Percentiles rank a stretch among this genome's conserved stretches.
These are phyloP conservation scores for Lasiurus cinereus DNA, from an alignment of 2,113 vertebrate genomes.

Conservation along the genomic window DNA sequence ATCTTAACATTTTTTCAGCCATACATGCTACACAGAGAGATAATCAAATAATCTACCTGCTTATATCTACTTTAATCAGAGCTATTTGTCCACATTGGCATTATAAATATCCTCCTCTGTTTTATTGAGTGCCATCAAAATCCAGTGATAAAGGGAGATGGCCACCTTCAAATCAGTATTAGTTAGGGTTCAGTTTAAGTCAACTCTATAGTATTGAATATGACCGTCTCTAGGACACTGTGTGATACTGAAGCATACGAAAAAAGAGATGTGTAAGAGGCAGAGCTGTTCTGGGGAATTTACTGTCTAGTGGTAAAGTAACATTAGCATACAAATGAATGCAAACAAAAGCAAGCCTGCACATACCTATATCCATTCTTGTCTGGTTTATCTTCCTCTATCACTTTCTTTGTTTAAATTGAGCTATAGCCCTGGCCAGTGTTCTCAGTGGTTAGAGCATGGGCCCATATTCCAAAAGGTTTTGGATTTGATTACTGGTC, in stretches of 20 bases:
- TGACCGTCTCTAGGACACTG: too few species aligned
- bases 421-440: not conserved
- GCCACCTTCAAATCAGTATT: not conserved
- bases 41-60: not conserved
- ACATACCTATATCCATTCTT: too few species aligned
- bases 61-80: not conserved
- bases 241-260: not conserved
- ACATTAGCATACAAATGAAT: not conserved
- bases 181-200: not conserved
- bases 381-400: not conserved
- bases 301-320: not conserved
- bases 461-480: too few species aligned
- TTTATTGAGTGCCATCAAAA: not conserved
- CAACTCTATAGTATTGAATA: not conserved
- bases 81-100: not conserved
- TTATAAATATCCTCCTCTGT: not conserved
- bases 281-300: not conserved
- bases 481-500: too few species aligned
- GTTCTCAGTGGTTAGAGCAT: too few species aligned
- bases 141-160: not conserved
- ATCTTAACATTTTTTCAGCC: conserved; percentile 29
- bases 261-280: not conserved
- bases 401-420: not conserved
- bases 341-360: not conserved
- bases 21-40: not conserved